Base-by-base conservation (phyloP, 1,140 invertebrate species). In the Harpegnathos saltator region DNA sequence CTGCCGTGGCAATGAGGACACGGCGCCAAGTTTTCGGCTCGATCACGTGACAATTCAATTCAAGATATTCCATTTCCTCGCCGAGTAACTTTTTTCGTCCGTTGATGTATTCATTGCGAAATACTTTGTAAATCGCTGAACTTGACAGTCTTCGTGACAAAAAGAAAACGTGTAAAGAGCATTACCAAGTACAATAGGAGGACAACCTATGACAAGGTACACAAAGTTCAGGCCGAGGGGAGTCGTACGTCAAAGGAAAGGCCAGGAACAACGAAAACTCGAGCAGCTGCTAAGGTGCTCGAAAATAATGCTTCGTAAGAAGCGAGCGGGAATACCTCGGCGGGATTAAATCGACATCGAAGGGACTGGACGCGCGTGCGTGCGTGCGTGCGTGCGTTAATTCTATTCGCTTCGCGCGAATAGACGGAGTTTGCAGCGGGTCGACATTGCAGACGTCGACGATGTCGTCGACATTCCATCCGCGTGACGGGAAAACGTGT, bases 171-270 rank as follows among this genome's bases (percentile, higher is more conserved):
- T n/a, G 66, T 29, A 22, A 61, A 61, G 29, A 29, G 3, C 48
- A 83, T 86, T 74, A 83, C 52, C 66, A 86, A 86, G 78, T 86
- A 82, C 82, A 87, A 87, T 83, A 15, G 44, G 56, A 48, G 12
- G 50, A 50, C 62, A 58, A 50, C 59, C 80, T 72, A 85, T 66
- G 78, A 33, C 58, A 86, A 86, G 38, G 68, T 75, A 38, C 4
- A 9, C 38, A 9, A 44, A 44, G 7, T 44, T 44, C 38, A 44
- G 38, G 7, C 38, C 4, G 38, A 44, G 38, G n/a, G n/a, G 7
- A 44, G 38, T 44, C 38, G 38, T 44, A 44, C 3, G 38, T 44
- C 7, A 11, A 44, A 44, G 38, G 9, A 44, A 44, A 44, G 9
- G 38, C 9, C 4, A 44, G 11, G 38, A 44, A 44, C 38, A 44